phyloP scores from a whole-genome alignment of 1,140 invertebrate species.

The Gryon sp. region DNA sequence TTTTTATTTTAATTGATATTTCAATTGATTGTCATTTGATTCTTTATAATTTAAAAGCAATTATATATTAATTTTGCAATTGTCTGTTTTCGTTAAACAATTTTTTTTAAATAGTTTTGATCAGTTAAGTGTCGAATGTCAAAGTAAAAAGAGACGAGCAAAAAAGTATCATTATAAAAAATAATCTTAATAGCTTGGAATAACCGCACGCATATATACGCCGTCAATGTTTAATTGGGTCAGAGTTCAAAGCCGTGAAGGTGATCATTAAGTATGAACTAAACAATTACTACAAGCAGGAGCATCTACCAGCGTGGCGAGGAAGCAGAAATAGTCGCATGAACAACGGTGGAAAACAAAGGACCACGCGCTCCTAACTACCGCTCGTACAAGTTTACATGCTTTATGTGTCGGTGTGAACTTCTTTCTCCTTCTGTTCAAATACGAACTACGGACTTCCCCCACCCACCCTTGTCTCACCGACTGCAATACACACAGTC shows the following conservation, averaged over 20 bases:
- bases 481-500: constrained; percentile 24
- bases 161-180: too few species aligned
- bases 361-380: constrained; percentile 68
- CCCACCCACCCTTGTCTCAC: constrained; percentile 38
- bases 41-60: too few species aligned
- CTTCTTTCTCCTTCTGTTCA: constrained; percentile 59
- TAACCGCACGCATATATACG: constrained; percentile 27
- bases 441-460: constrained; percentile 39
- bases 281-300: constrained; percentile 56
- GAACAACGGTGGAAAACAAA: constrained; percentile 70
- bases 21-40: too few species aligned
- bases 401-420: constrained; percentile 62
- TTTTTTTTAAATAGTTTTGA: too few species aligned
- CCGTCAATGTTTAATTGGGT: constrained; percentile 53
- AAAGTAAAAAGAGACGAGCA: too few species aligned
- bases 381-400: constrained; percentile 57
- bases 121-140: too few species aligned
- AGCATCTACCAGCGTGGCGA: constrained; percentile 16
- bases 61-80: too few species aligned
- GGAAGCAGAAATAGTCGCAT: constrained; percentile 60
- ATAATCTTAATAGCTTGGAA: constrained; percentile 29
- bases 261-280: constrained; percentile 56
- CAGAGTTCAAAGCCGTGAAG: constrained; percentile 56
- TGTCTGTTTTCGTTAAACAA: too few species aligned
- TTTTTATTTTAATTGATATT: too few species aligned